Base-by-base conservation (phyloP, 2,797 vertebrate genomes). In the Cuniculus paca region DNA sequence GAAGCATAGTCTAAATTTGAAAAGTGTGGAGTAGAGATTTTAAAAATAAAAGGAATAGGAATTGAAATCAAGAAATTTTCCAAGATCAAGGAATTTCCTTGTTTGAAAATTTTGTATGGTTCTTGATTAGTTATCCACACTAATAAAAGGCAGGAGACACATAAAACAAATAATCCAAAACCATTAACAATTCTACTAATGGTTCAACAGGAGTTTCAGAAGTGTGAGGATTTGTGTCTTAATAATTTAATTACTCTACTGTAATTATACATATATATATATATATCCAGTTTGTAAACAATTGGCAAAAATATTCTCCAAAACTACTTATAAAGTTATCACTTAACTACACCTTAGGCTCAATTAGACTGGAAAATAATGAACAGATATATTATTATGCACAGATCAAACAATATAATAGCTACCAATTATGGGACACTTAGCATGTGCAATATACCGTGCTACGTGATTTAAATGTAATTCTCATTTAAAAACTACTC, bases 61-160 rank as follows among this genome's bases (percentile, higher is more conserved):
- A 9, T 50, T 86, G 26, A 68, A 97, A 94, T 87, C 10, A 80
- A 91, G 28, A 96, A 61, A 1, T 82, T 10, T 34, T 1, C n/a
- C 28, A 88, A 92, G n/a, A 87, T 88, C 83, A 95, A 97, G 95
- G 19, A 91, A 89, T 48, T 77, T 52, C 26, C 63, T 91, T 83
- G 22, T 74, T 93, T 95, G 16, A 96, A 94, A 75, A 87, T 93
- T 89, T 65, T 94, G 12, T 87, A 91, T 52, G 56, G 20, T 89
- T 87, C 77, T 82, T 90, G 17, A 5, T 92, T 96, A 94, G 86
- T 95, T 96, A 95, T 85, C 89, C 60, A 95, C 20, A 84, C 20
- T 85, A 94, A 96, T 72, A 10, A 72, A 97, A 3, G 24, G 36
- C 12, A 88, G 17, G 28, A 94, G 39, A 83, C 42, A 72, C 65